Conservation (phyloP, 2,888 invertebrate species). For the Thymelicus acteon region DNA sequence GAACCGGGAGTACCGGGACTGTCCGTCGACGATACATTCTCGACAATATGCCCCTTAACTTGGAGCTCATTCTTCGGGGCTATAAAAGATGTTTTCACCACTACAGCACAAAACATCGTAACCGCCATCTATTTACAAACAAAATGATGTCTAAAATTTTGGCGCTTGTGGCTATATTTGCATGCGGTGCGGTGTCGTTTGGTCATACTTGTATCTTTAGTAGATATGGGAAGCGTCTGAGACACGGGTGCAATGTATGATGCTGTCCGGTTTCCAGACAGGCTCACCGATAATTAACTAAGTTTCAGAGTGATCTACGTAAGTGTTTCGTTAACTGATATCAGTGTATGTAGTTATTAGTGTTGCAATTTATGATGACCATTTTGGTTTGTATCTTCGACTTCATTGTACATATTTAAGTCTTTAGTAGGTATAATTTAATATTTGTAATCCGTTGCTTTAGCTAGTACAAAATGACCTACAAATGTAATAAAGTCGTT, state of each 20-base stretch:
- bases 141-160: slow-evolving; percentile 51
- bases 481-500: too few species aligned
- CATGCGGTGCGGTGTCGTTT: slow-evolving; percentile 31
- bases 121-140: slow-evolving; percentile 41
- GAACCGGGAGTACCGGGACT: slow-evolving; percentile 49
- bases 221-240: slow-evolving; percentile 67
- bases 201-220: slow-evolving; percentile 28
- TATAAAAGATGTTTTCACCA: slow-evolving; percentile 61
- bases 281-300: slow-evolving; percentile 77
- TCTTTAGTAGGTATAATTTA: too few species aligned
- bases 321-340: slow-evolving; percentile 39
- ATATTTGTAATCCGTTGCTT: too few species aligned
- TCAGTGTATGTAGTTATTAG: slow-evolving; percentile 1
- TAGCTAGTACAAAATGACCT: too few species aligned
- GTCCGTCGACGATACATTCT: slow-evolving; percentile 67
- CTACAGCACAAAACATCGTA: slow-evolving; percentile 52
- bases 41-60: slow-evolving; percentile 73
- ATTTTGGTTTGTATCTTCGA: not conserved
- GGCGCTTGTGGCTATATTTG: slow-evolving; percentile 48
- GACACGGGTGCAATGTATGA: slow-evolving; percentile 79
- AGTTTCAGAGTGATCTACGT: slow-evolving; percentile 61
- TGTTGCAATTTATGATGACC: not conserved
- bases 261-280: slow-evolving; percentile 83
- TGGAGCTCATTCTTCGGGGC: slow-evolving; percentile 73
- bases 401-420: too few species aligned